A percentile compares a stretch with the other conserved stretches of the same genome.
These are phyloP conservation scores for Oreochromis tanganicae DNA, from an alignment of 2,113 vertebrate genomes.

Conservation along the genomic window DNA sequence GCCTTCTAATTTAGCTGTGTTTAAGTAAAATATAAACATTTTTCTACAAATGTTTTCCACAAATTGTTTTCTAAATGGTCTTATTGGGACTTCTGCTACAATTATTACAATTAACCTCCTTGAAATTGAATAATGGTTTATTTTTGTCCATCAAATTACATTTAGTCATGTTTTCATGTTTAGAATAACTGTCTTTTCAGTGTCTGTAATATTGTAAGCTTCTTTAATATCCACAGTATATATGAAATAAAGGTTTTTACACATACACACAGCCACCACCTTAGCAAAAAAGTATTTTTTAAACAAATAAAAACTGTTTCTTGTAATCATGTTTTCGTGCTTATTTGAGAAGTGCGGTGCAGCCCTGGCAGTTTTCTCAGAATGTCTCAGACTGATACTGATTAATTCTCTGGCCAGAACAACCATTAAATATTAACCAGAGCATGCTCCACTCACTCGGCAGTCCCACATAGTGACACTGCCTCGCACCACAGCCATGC, in stretches of 20 bases:
- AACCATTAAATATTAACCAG: conserved; percentile 68
- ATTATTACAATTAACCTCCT: neutral
- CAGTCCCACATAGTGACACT: conserved; percentile 8
- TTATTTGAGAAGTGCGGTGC: neutral
- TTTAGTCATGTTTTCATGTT: neutral
- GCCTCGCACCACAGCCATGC: neutral
- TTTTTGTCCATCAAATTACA: neutral
- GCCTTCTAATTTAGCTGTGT: neutral
- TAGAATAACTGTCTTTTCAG: neutral
- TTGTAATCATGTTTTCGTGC: neutral
- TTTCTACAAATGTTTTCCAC: neutral
- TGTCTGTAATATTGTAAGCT: neutral
- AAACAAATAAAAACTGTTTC: neutral
- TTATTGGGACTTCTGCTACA: neutral
- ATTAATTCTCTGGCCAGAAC: conserved; percentile 40
- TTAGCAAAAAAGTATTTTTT: neutral
- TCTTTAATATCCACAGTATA: too few species aligned
- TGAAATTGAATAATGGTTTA: neutral
- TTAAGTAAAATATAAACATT: neutral
- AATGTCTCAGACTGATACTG: conserved; percentile 14
- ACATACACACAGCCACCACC: neutral
- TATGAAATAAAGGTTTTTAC: neutral
- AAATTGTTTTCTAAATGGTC: neutral
- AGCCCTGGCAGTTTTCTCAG: neutral
- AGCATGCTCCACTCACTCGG: conserved; percentile 46